Base-by-base conservation (phyloP, 2,113 vertebrate species). In the Paramormyrops kingsleyae region DNA sequence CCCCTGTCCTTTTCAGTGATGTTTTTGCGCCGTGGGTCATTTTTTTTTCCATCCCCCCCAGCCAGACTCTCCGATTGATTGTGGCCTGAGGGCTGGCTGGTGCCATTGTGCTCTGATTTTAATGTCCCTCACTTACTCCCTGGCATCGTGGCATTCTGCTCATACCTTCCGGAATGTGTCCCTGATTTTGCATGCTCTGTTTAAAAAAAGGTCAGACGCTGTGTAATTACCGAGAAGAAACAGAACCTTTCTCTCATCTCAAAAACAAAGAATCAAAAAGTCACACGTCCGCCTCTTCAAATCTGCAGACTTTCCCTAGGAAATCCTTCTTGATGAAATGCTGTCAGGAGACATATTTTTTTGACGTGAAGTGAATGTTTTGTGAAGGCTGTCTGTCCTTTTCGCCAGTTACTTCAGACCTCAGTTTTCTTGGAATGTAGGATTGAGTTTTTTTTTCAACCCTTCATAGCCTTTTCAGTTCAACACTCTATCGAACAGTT, bases 1-100 rank as follows among this genome's bases (percentile, higher is more conserved):
- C 12, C 19, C 66, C 47, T 56, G 44, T 77, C 90, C 92, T n/a
- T 83, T 59, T 59, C 89, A 93, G 56, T 7, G 95, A 95, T 53
- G 94, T 91, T 91, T 93, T 93, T 0, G 91, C 93, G 12, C 92
- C 93, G 17, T 94, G 94, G 93, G 52, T 53, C 52, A 5, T 93
- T 92, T 83, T 93, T 95, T 94, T 89, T 92, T 92, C 80, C 19
- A 2, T n/a, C 89, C 92, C 90, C 89, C 89, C 94, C 92, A 15
- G 91, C 93, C 0, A 84, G 92, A 19, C 92, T 93, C 9, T 92
- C 93, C 0, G 91, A 93, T 74, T 93, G 93, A 19, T 88, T 46
- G 27, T 92, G 92, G 86, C 93, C 93, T 52, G 92, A 93, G 35
- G 94, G 90, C 70, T 88, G 93, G 35, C 90, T 92, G 59, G 94